A percentile compares a stretch with the other conserved stretches of the same genome.
These are phyloP conservation scores for Spialia ferax DNA, from an alignment of 2,888 invertebrate species.

Conservation along the genomic window DNA sequence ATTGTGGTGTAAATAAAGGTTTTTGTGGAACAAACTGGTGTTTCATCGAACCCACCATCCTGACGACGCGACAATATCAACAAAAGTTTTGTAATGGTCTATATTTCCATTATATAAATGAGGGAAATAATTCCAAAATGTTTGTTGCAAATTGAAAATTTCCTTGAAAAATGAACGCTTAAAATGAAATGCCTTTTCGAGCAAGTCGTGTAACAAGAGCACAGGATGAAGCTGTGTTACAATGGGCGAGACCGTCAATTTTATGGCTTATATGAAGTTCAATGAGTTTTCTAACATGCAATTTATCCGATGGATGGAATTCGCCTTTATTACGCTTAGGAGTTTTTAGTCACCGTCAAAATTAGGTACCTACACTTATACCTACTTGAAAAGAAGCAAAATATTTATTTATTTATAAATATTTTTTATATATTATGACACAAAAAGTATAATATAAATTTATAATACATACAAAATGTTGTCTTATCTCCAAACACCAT, in stretches of 20 bases:
- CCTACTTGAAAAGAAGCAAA: background rate
- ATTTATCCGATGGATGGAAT: conserved; percentile 13
- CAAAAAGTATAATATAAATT: no score
- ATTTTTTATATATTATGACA: no score
- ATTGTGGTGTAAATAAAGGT: no score
- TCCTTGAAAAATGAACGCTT: background rate
- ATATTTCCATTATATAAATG: no score
- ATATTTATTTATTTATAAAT: no score
- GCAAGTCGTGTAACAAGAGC: background rate
- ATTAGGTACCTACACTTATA: background rate
- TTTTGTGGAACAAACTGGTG: no score
- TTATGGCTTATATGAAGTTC: conserved; percentile 30
- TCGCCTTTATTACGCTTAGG: conserved; percentile 3
- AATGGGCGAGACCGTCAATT: conserved; percentile 21
- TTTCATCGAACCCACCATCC: no score
- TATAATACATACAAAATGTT: no score
- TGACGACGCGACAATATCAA: no score
- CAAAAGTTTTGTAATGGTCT: no score
- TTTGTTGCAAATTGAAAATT: background rate
- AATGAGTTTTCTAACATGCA: conserved; percentile 23
- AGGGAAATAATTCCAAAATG: background rate
- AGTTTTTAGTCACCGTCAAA: background rate
- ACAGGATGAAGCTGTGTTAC: conserved; percentile 11
- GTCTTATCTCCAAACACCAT: no score
- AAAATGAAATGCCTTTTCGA: background rate